A percentile compares a stretch with the other conserved stretches of the same genome.
These are phyloP conservation scores for Leptinotarsa rubiginosa DNA, from an alignment of 2,888 invertebrate species.

Conservation along the genomic window DNA sequence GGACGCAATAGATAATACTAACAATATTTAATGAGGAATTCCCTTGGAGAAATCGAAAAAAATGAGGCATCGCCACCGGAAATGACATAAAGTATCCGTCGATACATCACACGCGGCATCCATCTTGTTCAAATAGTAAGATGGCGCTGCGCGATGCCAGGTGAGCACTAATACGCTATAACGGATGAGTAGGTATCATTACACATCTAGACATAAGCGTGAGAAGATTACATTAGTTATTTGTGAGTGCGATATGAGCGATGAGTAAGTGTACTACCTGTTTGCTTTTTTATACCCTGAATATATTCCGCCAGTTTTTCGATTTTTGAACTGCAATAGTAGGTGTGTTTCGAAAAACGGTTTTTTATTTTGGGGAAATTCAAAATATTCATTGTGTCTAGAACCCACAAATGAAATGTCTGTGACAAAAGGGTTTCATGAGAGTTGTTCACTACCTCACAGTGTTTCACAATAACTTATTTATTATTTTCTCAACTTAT, in stretches of 20 bases:
- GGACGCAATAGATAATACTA: slow-evolving; percentile 59
- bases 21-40: slow-evolving; percentile 63
- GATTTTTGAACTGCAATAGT: too few relatives aligned
- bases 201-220: slow-evolving; percentile 34
- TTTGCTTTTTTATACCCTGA: not conserved
- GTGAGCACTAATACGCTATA: slow-evolving; percentile 35
- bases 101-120: slow-evolving; percentile 39
- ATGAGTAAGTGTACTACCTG: slow-evolving; percentile 30
- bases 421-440: too few relatives aligned
- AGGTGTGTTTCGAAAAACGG: too few relatives aligned
- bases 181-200: slow-evolving; percentile 37
- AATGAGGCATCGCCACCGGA: slow-evolving; percentile 22
- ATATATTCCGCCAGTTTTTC: too few relatives aligned
- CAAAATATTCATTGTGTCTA: too few relatives aligned
- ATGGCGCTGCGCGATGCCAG: slow-evolving; percentile 47
- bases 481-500: too few relatives aligned
- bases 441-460: too few relatives aligned
- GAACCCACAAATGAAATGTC: too few relatives aligned
- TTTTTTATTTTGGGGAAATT: too few relatives aligned
- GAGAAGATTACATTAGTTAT: slow-evolving; percentile 27
- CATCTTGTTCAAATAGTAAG: slow-evolving; percentile 53
- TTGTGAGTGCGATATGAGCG: slow-evolving; percentile 30
- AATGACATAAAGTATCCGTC: slow-evolving; percentile 19
- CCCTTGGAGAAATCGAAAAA: slow-evolving; percentile 38
- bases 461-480: too few relatives aligned